Conservation (phyloP, 2,113 vertebrate genomes). For the Ranitomeya variabilis region DNA sequence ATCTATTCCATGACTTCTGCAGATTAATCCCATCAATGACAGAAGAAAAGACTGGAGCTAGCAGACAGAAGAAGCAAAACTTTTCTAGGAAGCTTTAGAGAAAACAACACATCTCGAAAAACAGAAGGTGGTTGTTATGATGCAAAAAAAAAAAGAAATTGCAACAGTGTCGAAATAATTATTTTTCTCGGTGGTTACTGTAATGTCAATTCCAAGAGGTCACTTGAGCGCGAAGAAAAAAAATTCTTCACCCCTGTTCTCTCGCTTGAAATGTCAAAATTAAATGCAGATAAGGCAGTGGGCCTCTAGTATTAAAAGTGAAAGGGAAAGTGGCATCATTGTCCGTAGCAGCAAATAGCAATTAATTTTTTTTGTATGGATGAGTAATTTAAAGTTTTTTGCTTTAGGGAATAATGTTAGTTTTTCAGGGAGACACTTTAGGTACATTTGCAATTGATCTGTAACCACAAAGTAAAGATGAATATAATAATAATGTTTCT, state of each 20-base stretch:
- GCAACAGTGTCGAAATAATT: conserved; percentile 5
- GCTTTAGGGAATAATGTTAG: too few relatives aligned
- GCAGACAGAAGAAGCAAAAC: background rate
- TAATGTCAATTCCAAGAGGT: background rate
- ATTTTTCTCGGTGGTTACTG: background rate
- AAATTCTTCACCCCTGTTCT: background rate
- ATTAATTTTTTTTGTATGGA: too few relatives aligned
- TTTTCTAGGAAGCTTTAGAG: background rate
- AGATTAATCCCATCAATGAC: too few relatives aligned
- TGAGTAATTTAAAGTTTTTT: too few relatives aligned
- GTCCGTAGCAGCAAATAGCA: too few relatives aligned
- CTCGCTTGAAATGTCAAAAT: background rate
- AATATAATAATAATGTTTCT: too few relatives aligned
- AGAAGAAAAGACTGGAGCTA: too few relatives aligned
- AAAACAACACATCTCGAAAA: background rate
- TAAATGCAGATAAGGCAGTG: background rate
- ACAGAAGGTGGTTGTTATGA: background rate
- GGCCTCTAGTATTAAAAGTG: background rate
- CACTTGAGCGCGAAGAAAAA: background rate
- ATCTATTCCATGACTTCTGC: too few relatives aligned
- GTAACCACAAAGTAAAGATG: too few relatives aligned
- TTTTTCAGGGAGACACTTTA: too few relatives aligned
- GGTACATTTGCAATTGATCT: too few relatives aligned
- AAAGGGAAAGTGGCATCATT: too few relatives aligned
- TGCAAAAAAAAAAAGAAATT: background rate